phyloP scores from a whole-genome alignment of 2,113 vertebrate species.

The Lampris incognitus region DNA sequence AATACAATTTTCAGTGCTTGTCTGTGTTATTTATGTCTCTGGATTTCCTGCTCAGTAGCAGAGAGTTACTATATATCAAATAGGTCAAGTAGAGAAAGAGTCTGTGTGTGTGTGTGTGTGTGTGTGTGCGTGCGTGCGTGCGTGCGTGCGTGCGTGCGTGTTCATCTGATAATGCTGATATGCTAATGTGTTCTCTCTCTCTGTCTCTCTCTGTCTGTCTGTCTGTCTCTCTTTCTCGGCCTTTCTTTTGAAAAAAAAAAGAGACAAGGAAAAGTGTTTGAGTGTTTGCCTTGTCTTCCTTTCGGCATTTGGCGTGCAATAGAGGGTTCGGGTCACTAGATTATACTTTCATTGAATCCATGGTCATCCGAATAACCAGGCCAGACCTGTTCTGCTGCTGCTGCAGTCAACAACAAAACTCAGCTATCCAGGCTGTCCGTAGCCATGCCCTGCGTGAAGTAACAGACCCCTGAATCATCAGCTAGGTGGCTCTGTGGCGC shows the following conservation, averaged over 20 bases:
- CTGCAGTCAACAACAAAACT: conserved; percentile 41
- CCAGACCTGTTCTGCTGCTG: conserved; percentile 25
- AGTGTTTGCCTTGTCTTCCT: neutral
- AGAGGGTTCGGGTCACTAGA: conserved; percentile 16
- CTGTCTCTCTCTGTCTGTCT: too few species aligned
- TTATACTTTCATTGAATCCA: conserved; percentile 13
- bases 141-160: neutral
- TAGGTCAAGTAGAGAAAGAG: neutral
- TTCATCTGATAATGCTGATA: neutral
- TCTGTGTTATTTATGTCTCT: conserved; percentile 1
- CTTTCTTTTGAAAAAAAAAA: too few species aligned
- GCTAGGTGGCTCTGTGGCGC: neutral
- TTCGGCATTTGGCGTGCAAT: neutral
- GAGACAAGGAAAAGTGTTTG: neutral
- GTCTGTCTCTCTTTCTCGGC: too few species aligned
- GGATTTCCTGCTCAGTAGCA: neutral
- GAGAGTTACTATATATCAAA: neutral
- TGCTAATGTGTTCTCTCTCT: too few species aligned
- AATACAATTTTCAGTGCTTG: conserved; percentile 53
- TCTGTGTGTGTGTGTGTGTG: neutral
- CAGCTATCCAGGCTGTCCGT: conserved; percentile 28
- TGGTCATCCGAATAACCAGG: conserved; percentile 10
- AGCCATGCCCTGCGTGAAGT: conserved; percentile 2
- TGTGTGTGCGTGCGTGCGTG: neutral
- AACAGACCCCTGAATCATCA: neutral